These are phyloP conservation scores for Nomada hirtipes DNA, from an alignment of 2,888 invertebrate genomes.

Conservation along the genomic window DNA sequence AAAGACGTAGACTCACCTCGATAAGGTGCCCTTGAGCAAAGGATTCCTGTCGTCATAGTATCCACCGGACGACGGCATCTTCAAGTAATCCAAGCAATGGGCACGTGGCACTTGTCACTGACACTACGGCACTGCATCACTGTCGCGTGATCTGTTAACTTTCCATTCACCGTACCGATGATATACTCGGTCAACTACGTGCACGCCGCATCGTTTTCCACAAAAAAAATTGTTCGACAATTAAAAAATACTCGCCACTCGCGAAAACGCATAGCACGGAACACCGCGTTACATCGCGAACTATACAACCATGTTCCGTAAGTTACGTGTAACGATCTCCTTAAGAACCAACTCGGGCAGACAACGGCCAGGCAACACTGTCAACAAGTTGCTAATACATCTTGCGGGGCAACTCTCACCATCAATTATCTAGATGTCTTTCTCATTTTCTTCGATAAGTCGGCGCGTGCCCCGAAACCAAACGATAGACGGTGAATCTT, in stretches of 20 bases:
- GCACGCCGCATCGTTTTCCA: constrained; percentile 52
- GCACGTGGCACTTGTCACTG: constrained; percentile 82
- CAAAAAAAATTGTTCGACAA: constrained; percentile 21
- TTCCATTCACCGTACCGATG: constrained; percentile 75
- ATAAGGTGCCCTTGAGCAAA: constrained; percentile 86
- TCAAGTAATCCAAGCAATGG: constrained; percentile 83
- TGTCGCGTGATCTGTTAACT: constrained; percentile 79
- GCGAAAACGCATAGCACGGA: constrained; percentile 38
- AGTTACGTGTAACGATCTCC: constrained; percentile 30
- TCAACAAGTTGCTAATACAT: constrained; percentile 43
- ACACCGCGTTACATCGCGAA: constrained; percentile 19
- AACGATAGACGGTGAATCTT: neutral
- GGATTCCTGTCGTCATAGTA: constrained; percentile 87
- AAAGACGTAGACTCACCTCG: constrained; percentile 84
- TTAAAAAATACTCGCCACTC: constrained; percentile 36
- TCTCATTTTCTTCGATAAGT: constrained; percentile 23
- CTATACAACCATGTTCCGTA: constrained; percentile 27
- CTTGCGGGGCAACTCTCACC: neutral
- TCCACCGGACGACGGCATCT: constrained; percentile 84
- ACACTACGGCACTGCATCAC: constrained; percentile 83
- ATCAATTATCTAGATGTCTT: constrained; percentile 36
- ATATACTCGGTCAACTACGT: constrained; percentile 54
- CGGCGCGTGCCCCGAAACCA: neutral
- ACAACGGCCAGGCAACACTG: constrained; percentile 34
- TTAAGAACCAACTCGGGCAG: constrained; percentile 16